These are phyloP conservation scores for Sylvilagus bachmani DNA, from an alignment of 2,113 vertebrate genomes.

Conservation along the genomic window DNA sequence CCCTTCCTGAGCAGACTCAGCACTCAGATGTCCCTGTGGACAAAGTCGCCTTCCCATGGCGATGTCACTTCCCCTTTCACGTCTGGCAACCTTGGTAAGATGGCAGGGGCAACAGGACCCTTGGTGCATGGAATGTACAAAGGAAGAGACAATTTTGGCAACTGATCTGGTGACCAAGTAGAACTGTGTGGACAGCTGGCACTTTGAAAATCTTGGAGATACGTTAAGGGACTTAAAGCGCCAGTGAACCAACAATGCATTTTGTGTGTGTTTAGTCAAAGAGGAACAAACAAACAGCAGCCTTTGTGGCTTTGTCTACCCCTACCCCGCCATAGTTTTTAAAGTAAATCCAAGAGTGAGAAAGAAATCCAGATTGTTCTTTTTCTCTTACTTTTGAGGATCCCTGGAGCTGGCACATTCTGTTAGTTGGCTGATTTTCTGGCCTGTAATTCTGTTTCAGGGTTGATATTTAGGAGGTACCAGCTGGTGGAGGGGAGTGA, in stretches of 20 bases:
- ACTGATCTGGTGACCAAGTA: constrained; percentile 70
- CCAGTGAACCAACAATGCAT: background rate
- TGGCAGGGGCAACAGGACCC: constrained; percentile 14
- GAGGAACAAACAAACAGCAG: constrained; percentile 53
- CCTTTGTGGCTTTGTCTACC: background rate
- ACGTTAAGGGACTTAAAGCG: background rate
- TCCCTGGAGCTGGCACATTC: background rate
- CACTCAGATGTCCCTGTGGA: background rate
- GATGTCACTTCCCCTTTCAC: constrained; percentile 83
- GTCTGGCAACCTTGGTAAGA: constrained; percentile 72
- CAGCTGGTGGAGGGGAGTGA: background rate
- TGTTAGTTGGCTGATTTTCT: background rate
- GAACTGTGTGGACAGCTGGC: background rate
- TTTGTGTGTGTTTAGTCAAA: constrained; percentile 44
- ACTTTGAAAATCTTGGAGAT: background rate
- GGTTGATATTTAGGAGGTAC: background rate
- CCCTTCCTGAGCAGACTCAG: background rate
- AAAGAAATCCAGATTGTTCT: background rate
- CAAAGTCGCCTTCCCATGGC: constrained; percentile 52
- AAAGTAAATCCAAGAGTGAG: constrained; percentile 21
- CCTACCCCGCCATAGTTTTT: background rate
- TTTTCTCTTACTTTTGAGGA: background rate
- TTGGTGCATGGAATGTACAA: constrained; percentile 71
- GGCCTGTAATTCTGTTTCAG: background rate
- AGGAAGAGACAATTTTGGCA: background rate